Evolutionary conservation across 1,140 invertebrate species (phyloP).

Genomic region (Aphis craccivora): DNA sequence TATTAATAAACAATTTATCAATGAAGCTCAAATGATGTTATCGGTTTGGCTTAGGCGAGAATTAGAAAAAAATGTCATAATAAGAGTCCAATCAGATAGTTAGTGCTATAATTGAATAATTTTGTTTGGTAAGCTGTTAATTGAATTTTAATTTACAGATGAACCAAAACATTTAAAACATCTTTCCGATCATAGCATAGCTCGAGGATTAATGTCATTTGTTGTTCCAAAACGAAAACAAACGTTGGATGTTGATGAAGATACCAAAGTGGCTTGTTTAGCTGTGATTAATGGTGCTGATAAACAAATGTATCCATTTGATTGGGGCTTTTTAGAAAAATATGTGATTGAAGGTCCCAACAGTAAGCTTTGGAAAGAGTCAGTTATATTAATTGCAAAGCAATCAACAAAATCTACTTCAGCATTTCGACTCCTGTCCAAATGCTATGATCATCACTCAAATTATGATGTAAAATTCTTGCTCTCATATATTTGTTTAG

Average conservation of each 20-base stretch:
- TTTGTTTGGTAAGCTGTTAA: not conserved
- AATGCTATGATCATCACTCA: constrained; percentile 44
- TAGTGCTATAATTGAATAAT: not conserved
- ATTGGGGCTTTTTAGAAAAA: constrained; percentile 42
- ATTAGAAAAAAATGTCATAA: constrained; percentile 31
- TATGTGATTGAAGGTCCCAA: constrained; percentile 31
- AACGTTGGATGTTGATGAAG: constrained; percentile 18
- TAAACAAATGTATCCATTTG: constrained; percentile 51
- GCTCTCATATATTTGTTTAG: not conserved
- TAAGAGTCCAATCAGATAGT: constrained; percentile 41
- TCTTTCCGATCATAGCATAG: constrained; percentile 30
- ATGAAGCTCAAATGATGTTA: constrained; percentile 35
- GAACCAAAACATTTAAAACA: constrained; percentile 53
- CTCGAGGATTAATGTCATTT: constrained; percentile 46
- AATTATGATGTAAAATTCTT: constrained; percentile 34
- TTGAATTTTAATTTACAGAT: constrained; percentile 1
- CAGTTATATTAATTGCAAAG: constrained; percentile 38
- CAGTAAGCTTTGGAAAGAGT: constrained; percentile 49
- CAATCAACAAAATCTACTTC: constrained; percentile 52
- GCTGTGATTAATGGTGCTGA: constrained; percentile 35
- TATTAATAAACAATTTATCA: constrained; percentile 29
- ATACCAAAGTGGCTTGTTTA: constrained; percentile 10
- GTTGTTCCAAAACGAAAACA: constrained; percentile 45
- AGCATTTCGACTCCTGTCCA: constrained; percentile 41
- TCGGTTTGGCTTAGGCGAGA: constrained; percentile 33